Conservation (phyloP, 1,140 invertebrate genomes). For the Camponotus floridanus region DNA sequence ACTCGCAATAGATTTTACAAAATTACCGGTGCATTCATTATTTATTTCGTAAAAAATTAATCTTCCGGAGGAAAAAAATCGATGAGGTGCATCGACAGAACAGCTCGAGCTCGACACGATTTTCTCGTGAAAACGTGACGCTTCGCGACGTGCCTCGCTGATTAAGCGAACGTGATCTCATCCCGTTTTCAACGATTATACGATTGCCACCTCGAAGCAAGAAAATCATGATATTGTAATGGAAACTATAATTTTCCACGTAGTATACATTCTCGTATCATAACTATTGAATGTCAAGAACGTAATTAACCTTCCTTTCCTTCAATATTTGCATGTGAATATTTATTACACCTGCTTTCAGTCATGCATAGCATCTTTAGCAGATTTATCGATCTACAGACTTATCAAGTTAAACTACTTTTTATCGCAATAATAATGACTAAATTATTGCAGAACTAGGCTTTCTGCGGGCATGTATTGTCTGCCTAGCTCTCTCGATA, state of each 20-base stretch:
- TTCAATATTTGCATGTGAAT: not conserved
- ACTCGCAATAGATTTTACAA: not conserved
- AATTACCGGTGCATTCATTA: not conserved
- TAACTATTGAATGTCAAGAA: constrained; percentile 8
- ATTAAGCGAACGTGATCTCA: constrained; percentile 37
- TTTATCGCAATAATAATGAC: not conserved
- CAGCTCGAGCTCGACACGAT: not conserved
- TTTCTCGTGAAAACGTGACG: constrained; percentile 10
- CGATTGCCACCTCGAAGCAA: not conserved
- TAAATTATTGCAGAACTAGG: constrained; percentile 12
- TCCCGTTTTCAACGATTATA: constrained; percentile 10
- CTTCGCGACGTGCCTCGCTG: not conserved
- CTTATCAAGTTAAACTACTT: constrained; percentile 18
- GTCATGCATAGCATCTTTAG: not conserved
- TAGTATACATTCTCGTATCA: not conserved
- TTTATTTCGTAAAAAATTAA: not conserved
- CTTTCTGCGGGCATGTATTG: not conserved
- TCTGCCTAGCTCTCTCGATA: constrained; percentile 5
- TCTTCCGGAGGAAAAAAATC: not conserved
- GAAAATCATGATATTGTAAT: constrained; percentile 8
- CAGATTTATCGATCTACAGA: not conserved
- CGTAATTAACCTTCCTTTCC: constrained; percentile 14
- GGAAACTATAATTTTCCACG: constrained; percentile 22
- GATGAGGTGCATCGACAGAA: not conserved
- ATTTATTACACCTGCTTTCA: not conserved